A percentile compares a stretch with the other conserved stretches of the same genome.
phyloP scores from a whole-genome alignment of 2,888 invertebrate species.

The Dexiosoma caninum region DNA sequence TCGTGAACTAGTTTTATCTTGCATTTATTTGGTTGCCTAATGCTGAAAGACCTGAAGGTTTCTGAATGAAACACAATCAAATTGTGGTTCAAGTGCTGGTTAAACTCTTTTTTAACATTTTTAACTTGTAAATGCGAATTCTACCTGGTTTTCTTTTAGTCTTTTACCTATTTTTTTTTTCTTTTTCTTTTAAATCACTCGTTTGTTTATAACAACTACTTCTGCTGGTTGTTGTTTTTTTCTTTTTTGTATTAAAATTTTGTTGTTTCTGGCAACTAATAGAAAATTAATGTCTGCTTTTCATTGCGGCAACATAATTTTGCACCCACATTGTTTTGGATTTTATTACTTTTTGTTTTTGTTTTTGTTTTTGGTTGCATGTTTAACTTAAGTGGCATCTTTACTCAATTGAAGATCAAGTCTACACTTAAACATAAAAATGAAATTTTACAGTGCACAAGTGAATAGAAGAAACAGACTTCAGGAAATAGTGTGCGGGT shows the following conservation, averaged over 20 bases:
- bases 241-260: background rate
- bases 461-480: background rate
- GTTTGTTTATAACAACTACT: slow-evolving; percentile 27
- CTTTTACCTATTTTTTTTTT: background rate
- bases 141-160: slow-evolving; percentile 8
- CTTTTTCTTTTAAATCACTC: background rate
- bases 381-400: slow-evolving; percentile 46
- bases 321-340: slow-evolving; percentile 59
- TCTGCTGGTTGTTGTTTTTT: slow-evolving; percentile 32
- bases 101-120: slow-evolving; percentile 36
- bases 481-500: too few species aligned
- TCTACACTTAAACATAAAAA: slow-evolving; percentile 17
- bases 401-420: slow-evolving; percentile 38
- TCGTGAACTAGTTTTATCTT: slow-evolving; percentile 20
- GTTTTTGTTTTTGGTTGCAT: background rate
- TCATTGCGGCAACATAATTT: slow-evolving; percentile 60
- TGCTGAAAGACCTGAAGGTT: slow-evolving; percentile 42
- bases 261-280: slow-evolving; percentile 36
- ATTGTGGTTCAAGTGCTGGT: slow-evolving; percentile 50
- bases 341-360: background rate
- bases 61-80: slow-evolving; percentile 46
- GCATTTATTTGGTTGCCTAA: slow-evolving; percentile 39
- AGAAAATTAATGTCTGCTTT: slow-evolving; percentile 60
- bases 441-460: background rate
- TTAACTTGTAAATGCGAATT: slow-evolving; percentile 26